Evolutionary conservation across 1,140 invertebrate species (phyloP).

Genomic region (Drosophila jambulina): DNA sequence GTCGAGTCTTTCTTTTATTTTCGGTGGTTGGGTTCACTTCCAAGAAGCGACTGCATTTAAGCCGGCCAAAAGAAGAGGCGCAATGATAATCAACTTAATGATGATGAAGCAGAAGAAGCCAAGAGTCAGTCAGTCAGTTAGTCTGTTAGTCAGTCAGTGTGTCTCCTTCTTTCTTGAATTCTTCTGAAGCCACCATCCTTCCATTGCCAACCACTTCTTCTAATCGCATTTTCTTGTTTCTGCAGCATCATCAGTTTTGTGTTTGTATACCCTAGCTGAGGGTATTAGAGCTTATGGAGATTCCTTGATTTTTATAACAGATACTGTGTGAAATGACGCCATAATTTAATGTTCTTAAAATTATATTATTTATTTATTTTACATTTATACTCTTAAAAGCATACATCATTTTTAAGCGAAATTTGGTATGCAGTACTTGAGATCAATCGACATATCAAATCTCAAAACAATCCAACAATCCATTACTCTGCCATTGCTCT

Average conservation of each 20-base stretch:
- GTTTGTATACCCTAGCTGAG: slow-evolving; percentile 36
- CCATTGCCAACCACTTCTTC: slow-evolving; percentile 49
- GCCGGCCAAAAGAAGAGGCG: slow-evolving; percentile 5
- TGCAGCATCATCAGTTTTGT: slow-evolving; percentile 71
- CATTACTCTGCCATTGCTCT: too few species aligned
- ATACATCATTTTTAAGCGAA: background rate
- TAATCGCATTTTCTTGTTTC: slow-evolving; percentile 74
- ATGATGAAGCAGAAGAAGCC: slow-evolving; percentile 53
- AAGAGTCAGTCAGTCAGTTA: slow-evolving; percentile 46
- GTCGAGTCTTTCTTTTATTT: slow-evolving; percentile 52
- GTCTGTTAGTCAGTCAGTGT: slow-evolving; percentile 59
- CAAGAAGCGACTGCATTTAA: slow-evolving; percentile 68
- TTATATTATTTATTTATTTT: background rate
- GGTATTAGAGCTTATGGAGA: background rate
- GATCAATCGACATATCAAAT: background rate
- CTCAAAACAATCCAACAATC: background rate
- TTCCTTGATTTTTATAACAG: background rate
- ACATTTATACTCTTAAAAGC: background rate
- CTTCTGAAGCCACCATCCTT: slow-evolving; percentile 23
- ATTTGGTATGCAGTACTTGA: background rate
- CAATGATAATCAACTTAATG: slow-evolving; percentile 61
- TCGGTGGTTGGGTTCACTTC: slow-evolving; percentile 61
- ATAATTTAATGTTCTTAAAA: background rate
- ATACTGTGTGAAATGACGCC: background rate
- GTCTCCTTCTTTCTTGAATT: slow-evolving; percentile 29